phyloP scores from a whole-genome alignment of 2,113 vertebrate genomes.

The Mormoops blainvillei region DNA sequence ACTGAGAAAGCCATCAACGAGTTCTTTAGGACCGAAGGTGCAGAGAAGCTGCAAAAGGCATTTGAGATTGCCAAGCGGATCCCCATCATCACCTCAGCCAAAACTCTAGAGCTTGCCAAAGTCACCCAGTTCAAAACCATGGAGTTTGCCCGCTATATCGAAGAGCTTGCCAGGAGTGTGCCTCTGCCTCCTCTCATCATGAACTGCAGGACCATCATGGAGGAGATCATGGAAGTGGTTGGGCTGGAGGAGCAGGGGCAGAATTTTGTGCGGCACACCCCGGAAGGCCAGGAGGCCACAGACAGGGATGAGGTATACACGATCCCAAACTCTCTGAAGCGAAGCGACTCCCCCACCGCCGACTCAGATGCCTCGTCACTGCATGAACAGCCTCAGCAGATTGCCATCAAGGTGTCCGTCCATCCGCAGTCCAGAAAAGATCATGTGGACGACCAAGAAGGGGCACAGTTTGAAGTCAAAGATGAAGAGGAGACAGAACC shows the following conservation, averaged over 20 bases:
- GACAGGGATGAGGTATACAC: conserved; percentile 87
- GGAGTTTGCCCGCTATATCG: conserved; percentile 98
- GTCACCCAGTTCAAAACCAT: conserved; percentile 99
- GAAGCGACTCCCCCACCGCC: conserved; percentile 88
- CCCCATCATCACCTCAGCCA: conserved; percentile 98
- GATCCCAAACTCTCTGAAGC: conserved; percentile 86
- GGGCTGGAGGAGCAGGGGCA: conserved; percentile 96
- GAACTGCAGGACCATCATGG: conserved; percentile 99
- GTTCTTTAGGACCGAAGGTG: conserved; percentile 98
- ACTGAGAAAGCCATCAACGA: conserved; percentile 99
- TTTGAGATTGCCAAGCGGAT: conserved; percentile 99
- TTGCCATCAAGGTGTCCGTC: conserved; percentile 96
- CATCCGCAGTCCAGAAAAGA: conserved; percentile 83
- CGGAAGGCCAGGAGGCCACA: conserved; percentile 83
- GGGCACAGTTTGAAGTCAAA: conserved; percentile 72
- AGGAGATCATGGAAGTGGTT: conserved; percentile 97
- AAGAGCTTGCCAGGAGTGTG: conserved; percentile 96
- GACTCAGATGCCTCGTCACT: conserved; percentile 93
- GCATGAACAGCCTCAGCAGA: conserved; percentile 93
- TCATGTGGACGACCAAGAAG: conserved; percentile 81
- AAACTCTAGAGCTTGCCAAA: conserved; percentile 98
- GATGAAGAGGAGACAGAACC: conserved; percentile 74
- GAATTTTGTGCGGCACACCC: conserved; percentile 88
- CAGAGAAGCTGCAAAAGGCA: conserved; percentile 98
- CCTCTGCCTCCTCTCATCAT: conserved; percentile 98